Base-by-base conservation (phyloP, 2,888 invertebrate species). In the Polydrusus tereticollis region DNA sequence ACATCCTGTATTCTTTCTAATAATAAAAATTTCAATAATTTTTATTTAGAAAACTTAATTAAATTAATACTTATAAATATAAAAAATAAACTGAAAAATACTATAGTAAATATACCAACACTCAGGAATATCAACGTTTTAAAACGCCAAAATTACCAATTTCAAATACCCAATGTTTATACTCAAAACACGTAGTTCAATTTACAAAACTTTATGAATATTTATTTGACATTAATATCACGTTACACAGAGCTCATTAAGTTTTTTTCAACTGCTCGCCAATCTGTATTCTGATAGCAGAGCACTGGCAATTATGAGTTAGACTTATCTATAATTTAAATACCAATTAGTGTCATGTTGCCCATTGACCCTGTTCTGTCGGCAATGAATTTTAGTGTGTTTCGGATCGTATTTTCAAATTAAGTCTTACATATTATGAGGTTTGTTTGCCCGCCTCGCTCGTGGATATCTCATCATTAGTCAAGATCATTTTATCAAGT, bases 291-390 rank as follows among this genome's bases (percentile, higher is more conserved):
- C 59, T 41, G 59, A 59, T 59, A 41, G 36, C 43, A 16, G 7
- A 5, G 41, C 41, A 1, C 55, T 3, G 5, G 16, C 33, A 33
- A 55, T 55, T 55, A 29, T 29, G 33, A 55, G 29, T 14, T 43
- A 16, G 16, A 59, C 38, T 59, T 59, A 59, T 59, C 59, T 59
- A 59, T 59, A 59, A 59, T 59, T 59, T 59, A 59, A 41, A 41
- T 59, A 43, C 21, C 21, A 58, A 59, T 59, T 59, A 59, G 41
- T 41, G 41, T 59, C 20, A 59, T 23, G 10, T 18, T 38, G 38
- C 41, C 41, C 21, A 59, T 6, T 23, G 21, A 41, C 59, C 59
- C 21, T 8, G 38, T 43, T 59, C 41, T 41, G 41, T n/a, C 26
- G 4, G 14, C 41, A 41, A 16, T 4, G 3, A 41, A 14, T 12